These are phyloP conservation scores for Creontiades dilutus DNA, from an alignment of 2,888 invertebrate species.

Conservation along the genomic window DNA sequence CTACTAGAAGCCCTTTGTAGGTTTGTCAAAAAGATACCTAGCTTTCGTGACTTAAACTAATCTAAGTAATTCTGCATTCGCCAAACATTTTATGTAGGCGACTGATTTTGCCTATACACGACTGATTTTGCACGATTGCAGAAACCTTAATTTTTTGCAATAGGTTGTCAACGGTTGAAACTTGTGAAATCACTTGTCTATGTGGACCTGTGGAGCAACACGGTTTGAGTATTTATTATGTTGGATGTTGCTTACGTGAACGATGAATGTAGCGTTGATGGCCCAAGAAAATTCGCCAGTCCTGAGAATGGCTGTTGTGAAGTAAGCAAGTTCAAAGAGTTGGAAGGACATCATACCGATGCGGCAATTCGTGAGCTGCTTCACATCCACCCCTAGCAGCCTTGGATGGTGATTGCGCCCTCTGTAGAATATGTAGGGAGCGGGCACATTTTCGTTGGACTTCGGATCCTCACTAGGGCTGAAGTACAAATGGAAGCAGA, in stretches of 20 bases:
- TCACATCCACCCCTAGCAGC: conserved; percentile 78
- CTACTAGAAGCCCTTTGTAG: no score
- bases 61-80: no score
- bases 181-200: no score
- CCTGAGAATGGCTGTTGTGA: conserved; percentile 75
- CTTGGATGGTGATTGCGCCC: conserved; percentile 81
- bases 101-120: no score
- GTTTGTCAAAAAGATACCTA: no score
- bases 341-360: conserved; percentile 78
- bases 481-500: conserved; percentile 72
- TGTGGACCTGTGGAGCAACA: no score
- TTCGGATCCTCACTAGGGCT: conserved; percentile 48
- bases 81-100: no score
- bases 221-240: no score
- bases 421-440: conserved; percentile 81
- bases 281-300: conserved; percentile 76
- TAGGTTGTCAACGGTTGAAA: no score
- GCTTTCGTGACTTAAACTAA: no score
- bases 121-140: no score
- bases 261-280: conserved; percentile 77
- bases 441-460: conserved; percentile 74
- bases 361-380: conserved; percentile 78
- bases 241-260: conserved; percentile 74
- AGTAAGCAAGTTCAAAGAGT: conserved; percentile 78
- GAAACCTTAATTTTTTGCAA: no score